Base-by-base conservation (phyloP, 2,888 invertebrate species). In the Dione juno region DNA sequence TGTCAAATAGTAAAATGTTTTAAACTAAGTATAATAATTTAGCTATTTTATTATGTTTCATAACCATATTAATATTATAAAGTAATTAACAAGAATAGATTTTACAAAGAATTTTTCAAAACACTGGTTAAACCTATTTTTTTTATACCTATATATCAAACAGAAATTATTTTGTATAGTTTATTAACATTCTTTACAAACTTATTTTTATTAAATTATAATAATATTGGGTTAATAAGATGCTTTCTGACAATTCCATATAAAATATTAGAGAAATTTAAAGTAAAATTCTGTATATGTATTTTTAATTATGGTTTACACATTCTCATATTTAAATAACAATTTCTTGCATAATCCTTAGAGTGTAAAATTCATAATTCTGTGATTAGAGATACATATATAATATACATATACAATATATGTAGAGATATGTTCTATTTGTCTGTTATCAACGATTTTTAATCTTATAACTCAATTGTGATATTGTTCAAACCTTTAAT, bases 401-500 rank as follows among this genome's bases (percentile, higher is more conserved):
- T 13, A 28, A 21, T 58, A 21, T 9, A 28, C 21, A 28, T n/a
- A n/a, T 53, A 58, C n/a, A n/a, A n/a, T 19, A 40, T 58, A 37
- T 10, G 50, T 63, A 35, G 48, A 64, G 19, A 52, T 28, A 28
- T 28, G 28, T 64, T 50, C 35, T 67, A 53, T 50, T 52, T 67
- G 35, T 9, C 16, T 67, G 50, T 68, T 67, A 59, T 50, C 16
- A 59, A 61, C 16, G 13, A 41, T 59, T 50, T 66, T 54, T 19
- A 58, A 66, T 65, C 8, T 41, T 50, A 64, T 37, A 70, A 70
- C 66, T 71, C 66, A 43, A 71, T 73, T 75, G 74, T 75, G 74
- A 75, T 75, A 73, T 71, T 57, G 43, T 70, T 72, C 48, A 71
- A 67, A 68, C 52, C 50, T 68, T 57, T 67, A 71, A 67, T 70